These are phyloP conservation scores for Alethe diademata DNA, from an alignment of 2,113 vertebrate genomes.

Conservation along the genomic window DNA sequence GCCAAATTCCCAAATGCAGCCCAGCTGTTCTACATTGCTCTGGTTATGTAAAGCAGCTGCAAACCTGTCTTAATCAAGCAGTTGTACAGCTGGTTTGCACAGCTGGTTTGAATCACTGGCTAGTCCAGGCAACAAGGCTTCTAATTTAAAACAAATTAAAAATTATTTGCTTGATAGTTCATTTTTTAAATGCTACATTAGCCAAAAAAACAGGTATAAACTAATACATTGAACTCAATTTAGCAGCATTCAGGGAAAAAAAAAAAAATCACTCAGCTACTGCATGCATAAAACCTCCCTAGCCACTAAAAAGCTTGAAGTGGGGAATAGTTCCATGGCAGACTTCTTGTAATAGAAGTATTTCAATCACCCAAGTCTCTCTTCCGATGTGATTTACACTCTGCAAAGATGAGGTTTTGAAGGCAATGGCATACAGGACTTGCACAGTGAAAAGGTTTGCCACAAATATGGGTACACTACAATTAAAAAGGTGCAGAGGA, in stretches of 20 bases:
- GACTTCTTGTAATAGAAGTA: background rate
- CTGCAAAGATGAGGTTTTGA: background rate
- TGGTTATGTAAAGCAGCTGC: conserved; percentile 30
- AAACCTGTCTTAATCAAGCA: background rate
- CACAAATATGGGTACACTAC: background rate
- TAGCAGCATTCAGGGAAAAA: background rate
- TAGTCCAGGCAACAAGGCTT: background rate
- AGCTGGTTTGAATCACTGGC: conserved; percentile 21
- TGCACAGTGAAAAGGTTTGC: background rate
- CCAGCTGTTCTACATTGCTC: background rate
- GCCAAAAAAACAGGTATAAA: background rate
- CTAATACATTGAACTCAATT: background rate
- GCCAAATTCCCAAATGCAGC: background rate
- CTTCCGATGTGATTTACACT: background rate
- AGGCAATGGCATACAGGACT: background rate
- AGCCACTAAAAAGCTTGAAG: background rate
- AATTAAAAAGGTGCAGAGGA: background rate
- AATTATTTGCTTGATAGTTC: conserved; percentile 30
- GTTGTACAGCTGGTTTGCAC: conserved; percentile 17
- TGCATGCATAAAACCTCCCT: background rate
- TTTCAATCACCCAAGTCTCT: background rate
- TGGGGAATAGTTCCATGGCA: background rate
- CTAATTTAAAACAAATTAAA: conserved; percentile 43
- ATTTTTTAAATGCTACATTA: background rate
- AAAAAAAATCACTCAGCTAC: background rate